These are phyloP conservation scores for Caenorhabditis sp. DNA, from an alignment of 2,888 invertebrate genomes.

Conservation along the genomic window DNA sequence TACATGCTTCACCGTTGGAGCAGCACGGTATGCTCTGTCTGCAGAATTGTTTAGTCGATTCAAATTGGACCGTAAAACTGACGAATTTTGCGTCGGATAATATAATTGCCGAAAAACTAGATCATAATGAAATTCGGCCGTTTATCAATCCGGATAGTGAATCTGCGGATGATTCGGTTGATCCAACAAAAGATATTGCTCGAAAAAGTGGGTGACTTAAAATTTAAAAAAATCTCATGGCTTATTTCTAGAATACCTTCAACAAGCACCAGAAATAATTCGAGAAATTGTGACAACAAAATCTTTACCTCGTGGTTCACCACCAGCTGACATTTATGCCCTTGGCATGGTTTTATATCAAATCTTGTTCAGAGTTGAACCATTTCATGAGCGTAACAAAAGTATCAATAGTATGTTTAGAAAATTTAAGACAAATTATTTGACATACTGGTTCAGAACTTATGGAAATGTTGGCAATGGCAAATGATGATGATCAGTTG, in stretches of 20 bases:
- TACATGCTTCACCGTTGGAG: slow-evolving; percentile 61
- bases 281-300: slow-evolving; percentile 64
- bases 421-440: not conserved
- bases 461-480: slow-evolving; percentile 67
- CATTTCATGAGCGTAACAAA: slow-evolving; percentile 64
- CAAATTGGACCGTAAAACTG: slow-evolving; percentile 69
- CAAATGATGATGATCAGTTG: slow-evolving; percentile 66
- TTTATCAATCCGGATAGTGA: slow-evolving; percentile 24
- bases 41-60: slow-evolving; percentile 69
- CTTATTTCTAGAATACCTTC: slow-evolving; percentile 60
- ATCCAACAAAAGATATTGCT: slow-evolving; percentile 31
- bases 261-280: slow-evolving; percentile 69
- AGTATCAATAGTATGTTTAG: slow-evolving; percentile 53
- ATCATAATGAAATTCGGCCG: slow-evolving; percentile 51
- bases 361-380: slow-evolving; percentile 67
- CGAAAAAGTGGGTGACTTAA: slow-evolving; percentile 24
- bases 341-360: slow-evolving; percentile 68
- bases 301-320: slow-evolving; percentile 59
- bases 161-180: slow-evolving; percentile 21
- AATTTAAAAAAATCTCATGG: not conserved
- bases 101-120: slow-evolving; percentile 65
- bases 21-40: slow-evolving; percentile 67
- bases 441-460: slow-evolving; percentile 50
- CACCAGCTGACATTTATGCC: slow-evolving; percentile 63
- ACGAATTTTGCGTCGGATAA: slow-evolving; percentile 68